Evolutionary conservation across 2,888 invertebrate species (phyloP), one percentile per base, ranked within the genome.

Genomic region (Chymomyza procnemis): DNA sequence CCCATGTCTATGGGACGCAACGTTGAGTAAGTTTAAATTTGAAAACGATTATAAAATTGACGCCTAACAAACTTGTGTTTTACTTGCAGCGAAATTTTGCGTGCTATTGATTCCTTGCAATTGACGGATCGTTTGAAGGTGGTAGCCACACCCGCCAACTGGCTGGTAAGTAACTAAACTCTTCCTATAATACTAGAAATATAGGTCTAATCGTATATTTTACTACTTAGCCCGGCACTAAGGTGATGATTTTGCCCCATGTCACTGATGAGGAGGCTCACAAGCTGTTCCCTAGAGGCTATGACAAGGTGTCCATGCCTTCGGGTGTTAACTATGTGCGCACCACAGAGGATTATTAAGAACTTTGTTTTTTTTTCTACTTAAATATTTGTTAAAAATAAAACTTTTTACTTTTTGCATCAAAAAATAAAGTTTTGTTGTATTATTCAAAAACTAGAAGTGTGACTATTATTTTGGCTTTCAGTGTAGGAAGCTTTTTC

Each of bases 1-100:
- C 97, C 97, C 22, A 94, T 95, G 65, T 96, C 96, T 2, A 96
- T 96, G 22, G 97, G 97, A 52, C 92, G 97, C 74, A 97, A 96
- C 91, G 96, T 96, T 75, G 94, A 95, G 96, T 96, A 90, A 93
- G 94, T 93, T 54, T 18, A 30, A 57, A n/a, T n/a, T n/a, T n/a
- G n/a, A n/a, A n/a, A 26, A 26, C 41, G n/a, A n/a, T n/a, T n/a
- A n/a, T n/a, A n/a, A n/a, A 46, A 58, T 58, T 57, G 9, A n/a
- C 8, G 6, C 9, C 50, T 52, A 21, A 6, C 41, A 14, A 46
- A 0, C 1, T 12, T 47, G 12, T 2, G 6, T 14, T 14, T 22
- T 41, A 26, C 8, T 61, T 67, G 0, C 59, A 97, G 96, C 91
- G 97, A 97, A 92, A 95, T 97, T 71, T 91, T 97, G 22, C 93